phyloP scores from a whole-genome alignment of 2,113 vertebrate genomes.

The Saimiri boliviensis region DNA sequence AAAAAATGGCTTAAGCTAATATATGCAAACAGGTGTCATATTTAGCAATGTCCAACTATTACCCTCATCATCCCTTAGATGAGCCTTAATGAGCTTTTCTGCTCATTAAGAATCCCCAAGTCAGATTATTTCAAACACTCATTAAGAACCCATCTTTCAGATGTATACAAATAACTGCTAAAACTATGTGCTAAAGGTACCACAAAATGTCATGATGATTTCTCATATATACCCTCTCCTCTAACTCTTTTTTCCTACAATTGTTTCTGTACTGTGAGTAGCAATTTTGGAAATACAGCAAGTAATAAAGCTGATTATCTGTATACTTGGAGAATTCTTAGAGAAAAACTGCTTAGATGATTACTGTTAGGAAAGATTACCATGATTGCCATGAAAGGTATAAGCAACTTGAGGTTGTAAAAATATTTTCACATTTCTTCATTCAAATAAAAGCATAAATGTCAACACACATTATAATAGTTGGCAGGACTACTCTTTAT shows the following conservation, averaged over 20 bases:
- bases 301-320: not conserved
- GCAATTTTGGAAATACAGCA: slow-evolving; percentile 3
- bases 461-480: not conserved
- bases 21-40: not conserved
- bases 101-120: not conserved
- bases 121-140: not conserved
- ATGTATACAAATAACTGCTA: not conserved
- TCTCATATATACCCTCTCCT: not conserved
- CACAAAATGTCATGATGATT: not conserved
- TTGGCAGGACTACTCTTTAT: not conserved
- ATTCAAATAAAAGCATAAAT: not conserved
- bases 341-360: not conserved
- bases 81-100: not conserved
- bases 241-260: not conserved
- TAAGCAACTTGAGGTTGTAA: not conserved
- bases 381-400: not conserved
- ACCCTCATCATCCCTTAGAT: not conserved
- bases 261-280: not conserved
- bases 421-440: not conserved
- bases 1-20: not conserved
- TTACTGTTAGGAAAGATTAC: not conserved
- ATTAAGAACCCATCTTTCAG: not conserved
- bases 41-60: not conserved
- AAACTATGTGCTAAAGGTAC: not conserved
- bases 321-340: not conserved